These are phyloP conservation scores for Pseudocheirus occidentalis DNA, from an alignment of 2,797 vertebrate species.

Conservation along the genomic window DNA sequence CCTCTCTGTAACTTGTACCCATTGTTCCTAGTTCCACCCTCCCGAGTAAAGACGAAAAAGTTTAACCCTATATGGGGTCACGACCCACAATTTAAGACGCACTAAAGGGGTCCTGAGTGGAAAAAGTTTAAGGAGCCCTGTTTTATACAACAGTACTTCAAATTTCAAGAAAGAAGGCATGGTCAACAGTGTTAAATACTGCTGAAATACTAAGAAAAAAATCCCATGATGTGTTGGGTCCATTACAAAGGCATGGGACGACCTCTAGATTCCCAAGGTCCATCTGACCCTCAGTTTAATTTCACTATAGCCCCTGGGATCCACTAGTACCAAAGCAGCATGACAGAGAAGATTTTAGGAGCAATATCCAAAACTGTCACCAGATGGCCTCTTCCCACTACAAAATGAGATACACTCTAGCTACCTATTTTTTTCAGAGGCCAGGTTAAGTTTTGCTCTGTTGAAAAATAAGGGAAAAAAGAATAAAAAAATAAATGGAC, in stretches of 20 bases:
- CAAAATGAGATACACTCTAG: not conserved
- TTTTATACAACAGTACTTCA: not conserved
- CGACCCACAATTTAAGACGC: too few species aligned
- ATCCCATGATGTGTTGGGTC: not conserved
- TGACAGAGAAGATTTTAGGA: not conserved
- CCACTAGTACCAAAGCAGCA: not conserved
- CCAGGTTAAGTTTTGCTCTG: not conserved
- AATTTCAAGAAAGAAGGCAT: not conserved
- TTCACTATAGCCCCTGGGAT: not conserved
- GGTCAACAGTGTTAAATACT: not conserved
- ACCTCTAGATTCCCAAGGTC: not conserved
- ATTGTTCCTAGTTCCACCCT: too few species aligned
- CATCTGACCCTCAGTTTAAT: not conserved
- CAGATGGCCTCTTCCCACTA: not conserved
- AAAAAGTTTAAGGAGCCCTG: too few species aligned
- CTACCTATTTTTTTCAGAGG: not conserved
- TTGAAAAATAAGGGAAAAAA: not conserved
- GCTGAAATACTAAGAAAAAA: not conserved
- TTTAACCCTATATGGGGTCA: not conserved
- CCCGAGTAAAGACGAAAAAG: not conserved
- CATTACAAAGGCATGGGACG: not conserved
- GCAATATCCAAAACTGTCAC: not conserved
- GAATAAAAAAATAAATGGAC: not conserved
- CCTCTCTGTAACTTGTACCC: not conserved
- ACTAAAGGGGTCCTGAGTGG: too few species aligned